Percentiles rank a stretch among this genome's conserved stretches.
Evolutionary conservation across 2,888 invertebrate species (phyloP).

Genomic region (Chamaedrilus cognettii): DNA sequence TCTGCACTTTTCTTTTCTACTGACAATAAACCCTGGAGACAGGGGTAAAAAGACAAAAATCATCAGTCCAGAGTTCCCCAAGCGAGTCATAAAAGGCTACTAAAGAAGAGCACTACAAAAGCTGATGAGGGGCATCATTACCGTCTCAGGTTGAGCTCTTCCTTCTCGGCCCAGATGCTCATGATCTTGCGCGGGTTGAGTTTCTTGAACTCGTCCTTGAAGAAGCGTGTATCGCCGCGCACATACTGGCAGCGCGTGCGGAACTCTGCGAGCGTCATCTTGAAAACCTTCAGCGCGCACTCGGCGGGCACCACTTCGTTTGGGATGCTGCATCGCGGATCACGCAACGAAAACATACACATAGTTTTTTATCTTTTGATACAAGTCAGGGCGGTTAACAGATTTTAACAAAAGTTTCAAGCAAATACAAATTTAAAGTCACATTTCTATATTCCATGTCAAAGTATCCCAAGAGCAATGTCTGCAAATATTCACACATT

Average conservation of each 20-base stretch:
- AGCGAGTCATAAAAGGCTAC: background rate
- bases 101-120: background rate
- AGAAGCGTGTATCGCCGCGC: conserved; percentile 63
- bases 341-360: too few relatives aligned
- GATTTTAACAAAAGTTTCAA: too few relatives aligned
- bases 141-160: conserved; percentile 65
- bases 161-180: conserved; percentile 68
- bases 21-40: too few relatives aligned
- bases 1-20: too few relatives aligned
- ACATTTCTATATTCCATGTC: too few relatives aligned
- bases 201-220: conserved; percentile 63
- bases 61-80: too few relatives aligned
- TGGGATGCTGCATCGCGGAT: conserved; percentile 42
- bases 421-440: too few relatives aligned
- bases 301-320: conserved; percentile 58
- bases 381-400: too few relatives aligned
- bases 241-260: conserved; percentile 66
- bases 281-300: conserved; percentile 66
- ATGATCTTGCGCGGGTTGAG: conserved; percentile 65
- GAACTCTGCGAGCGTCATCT: conserved; percentile 67
- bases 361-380: too few relatives aligned
- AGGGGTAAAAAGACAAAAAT: too few relatives aligned
- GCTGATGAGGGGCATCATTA: conserved; percentile 29
- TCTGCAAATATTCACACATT: too few relatives aligned
- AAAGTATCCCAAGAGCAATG: too few relatives aligned